Base-by-base conservation (phyloP, 2,888 invertebrate species). In the Acrobasis suavella region DNA sequence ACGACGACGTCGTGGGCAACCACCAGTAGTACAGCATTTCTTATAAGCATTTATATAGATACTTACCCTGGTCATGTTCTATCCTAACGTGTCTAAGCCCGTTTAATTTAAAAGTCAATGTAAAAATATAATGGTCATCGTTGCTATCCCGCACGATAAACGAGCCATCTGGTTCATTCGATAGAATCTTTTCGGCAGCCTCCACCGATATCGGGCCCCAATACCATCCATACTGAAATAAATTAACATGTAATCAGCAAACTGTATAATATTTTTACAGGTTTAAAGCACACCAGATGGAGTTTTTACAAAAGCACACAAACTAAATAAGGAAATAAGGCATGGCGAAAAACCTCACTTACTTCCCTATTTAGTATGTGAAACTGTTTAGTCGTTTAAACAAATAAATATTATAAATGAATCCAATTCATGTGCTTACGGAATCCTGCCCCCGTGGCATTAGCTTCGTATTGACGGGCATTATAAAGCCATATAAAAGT, bases 41-140 rank as follows among this genome's bases (percentile, higher is more conserved):
- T 14, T 1, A 14, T 9, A 14, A 12, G 12, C 42, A 14, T 46
- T 46, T n/a, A 6, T 32, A 32, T 14, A 52, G 9, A 50, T 49
- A 78, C 89, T 93, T 85, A 97, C 97, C 98, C 94, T 98, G 97
- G 93, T 98, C 97, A 83, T 98, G 98, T 87, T 98, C 98, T 85
- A 98, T 98, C 83, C 98, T 94, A 67, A 98, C 98, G 88, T 98
- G 98, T 68, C 98, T 94, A 73, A 98, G 96, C 77, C 97, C 97
- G 87, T 98, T 97, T 69, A 98, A 92, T 88, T 98, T 98, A 90
- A 98, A 98, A 38, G 98, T 97, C 73, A 98, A 92, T 58, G 98
- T 98, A 89, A 98, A 98, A 80, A 98, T 98, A 87, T 98, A 98
- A 90, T 97, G 97, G 87, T 98, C 97, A 86, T 98, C 98, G 77